These are phyloP conservation scores for Diglossa cyanea DNA, from an alignment of 2,797 vertebrate species.

Conservation along the genomic window DNA sequence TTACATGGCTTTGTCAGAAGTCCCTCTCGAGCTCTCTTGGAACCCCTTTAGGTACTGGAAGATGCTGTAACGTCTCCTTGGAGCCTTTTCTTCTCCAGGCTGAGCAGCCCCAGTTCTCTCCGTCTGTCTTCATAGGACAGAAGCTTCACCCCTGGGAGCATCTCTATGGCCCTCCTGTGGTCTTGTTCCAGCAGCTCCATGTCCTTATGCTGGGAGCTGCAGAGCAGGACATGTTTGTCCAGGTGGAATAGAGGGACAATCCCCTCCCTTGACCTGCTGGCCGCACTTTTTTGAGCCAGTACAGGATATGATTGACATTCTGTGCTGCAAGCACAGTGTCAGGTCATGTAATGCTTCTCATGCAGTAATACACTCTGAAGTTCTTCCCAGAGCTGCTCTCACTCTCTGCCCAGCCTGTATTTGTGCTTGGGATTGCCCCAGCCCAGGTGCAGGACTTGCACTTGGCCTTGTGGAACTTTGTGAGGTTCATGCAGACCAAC, in stretches of 20 bases:
- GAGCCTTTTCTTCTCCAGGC: background rate
- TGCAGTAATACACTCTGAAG: background rate
- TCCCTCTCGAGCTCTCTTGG: background rate
- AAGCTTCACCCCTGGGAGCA: background rate
- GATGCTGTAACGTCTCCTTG: background rate
- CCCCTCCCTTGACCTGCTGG: background rate
- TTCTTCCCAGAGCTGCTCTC: background rate
- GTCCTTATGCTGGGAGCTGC: background rate
- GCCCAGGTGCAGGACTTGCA: background rate
- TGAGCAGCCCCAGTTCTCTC: background rate
- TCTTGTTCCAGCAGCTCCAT: background rate
- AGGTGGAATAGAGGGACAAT: background rate
- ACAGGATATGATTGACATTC: background rate
- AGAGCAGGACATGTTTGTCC: background rate
- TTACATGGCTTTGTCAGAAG: background rate
- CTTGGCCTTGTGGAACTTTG: background rate
- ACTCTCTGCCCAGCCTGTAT: background rate
- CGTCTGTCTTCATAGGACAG: background rate
- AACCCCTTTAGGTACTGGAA: background rate
- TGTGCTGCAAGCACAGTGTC: background rate
- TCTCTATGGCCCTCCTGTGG: background rate
- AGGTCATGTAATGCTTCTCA: background rate
- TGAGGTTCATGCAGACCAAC: background rate
- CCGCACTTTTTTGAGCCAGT: background rate
- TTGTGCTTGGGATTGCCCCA: background rate